Percentiles rank a stretch among this genome's conserved stretches.
Evolutionary conservation across 2,113 vertebrate genomes (phyloP).

Genomic region (Mus spicilegus): DNA sequence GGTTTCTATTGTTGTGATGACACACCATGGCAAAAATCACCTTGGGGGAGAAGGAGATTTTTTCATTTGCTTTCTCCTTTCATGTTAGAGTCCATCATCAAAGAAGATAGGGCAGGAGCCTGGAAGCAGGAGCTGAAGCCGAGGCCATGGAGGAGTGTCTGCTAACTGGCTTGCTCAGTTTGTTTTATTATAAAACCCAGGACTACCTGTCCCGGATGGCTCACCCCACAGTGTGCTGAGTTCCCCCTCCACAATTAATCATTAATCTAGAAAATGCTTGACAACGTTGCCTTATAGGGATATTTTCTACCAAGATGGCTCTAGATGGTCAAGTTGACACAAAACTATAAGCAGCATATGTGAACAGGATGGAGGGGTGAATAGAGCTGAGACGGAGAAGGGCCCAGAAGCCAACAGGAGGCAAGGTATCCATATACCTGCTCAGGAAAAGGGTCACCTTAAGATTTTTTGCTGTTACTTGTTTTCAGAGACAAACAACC

Average conservation of each 20-base stretch:
- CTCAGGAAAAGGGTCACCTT: accelerated
- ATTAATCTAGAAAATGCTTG: not conserved
- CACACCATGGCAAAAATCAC: not conserved
- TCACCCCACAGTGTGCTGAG: not conserved
- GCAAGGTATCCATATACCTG: accelerated
- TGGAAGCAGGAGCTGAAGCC: not conserved
- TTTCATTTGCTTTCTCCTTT: not conserved
- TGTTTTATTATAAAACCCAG: not conserved
- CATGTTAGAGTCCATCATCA: not conserved
- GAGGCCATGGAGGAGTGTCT: not conserved
- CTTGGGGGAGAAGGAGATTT: not conserved
- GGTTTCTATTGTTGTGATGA: not conserved
- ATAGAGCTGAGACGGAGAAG: too few species aligned
- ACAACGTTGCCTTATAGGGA: not conserved
- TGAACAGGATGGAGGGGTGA: too few species aligned
- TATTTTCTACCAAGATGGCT: not conserved
- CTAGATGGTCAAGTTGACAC: not conserved
- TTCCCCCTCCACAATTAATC: too few species aligned
- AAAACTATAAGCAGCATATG: not conserved
- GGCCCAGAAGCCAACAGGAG: too few species aligned
- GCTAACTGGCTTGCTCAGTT: not conserved
- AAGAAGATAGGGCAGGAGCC: too few species aligned
- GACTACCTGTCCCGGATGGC: too few species aligned
- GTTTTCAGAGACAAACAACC: not conserved
- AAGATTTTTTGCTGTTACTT: accelerated